Base-by-base conservation (phyloP, 1,140 invertebrate species). In the Laupala kohalensis region DNA sequence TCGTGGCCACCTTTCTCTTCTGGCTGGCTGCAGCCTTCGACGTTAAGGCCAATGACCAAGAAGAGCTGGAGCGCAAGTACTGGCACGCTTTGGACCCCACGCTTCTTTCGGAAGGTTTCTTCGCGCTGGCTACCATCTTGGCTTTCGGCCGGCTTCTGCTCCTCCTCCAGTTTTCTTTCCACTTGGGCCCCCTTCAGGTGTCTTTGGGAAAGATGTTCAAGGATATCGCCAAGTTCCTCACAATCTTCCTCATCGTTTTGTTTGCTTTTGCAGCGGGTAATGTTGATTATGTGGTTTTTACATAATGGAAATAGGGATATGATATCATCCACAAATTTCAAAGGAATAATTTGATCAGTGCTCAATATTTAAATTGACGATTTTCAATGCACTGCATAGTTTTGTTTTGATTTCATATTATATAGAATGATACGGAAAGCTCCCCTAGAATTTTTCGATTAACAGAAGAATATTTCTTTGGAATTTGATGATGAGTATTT, bases 21-120 rank as follows among this genome's bases (percentile, higher is more conserved):
- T 86, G 84, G 85, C 68, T 82, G 9, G 78, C 78, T 13, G 81
- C 85, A 0, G 80, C 80, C 13, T 66, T 82, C 4, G 82, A 85
- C 72, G 78, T 81, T 1, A 72, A 76, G 29, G 74, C 78, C 26
- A 81, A 81, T 72, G 79, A 80, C 37, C 78, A 82, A 26, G 72
- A 79, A 24, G 79, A 84, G 71, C 74, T 86, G 73, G 83, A 87
- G 75, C 79, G 89, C 62, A 87, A 89, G 75, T 85, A 87, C 73
- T 92, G 90, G 90, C 82, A 88, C 75, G 82, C 85, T 69, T 83
- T 86, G 70, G 89, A 92, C 78, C 88, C 90, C 5, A 86, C 88
- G 13, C 79, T 92, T 24, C 83, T 92, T 6, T 86, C 87, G 9
- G 90, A 92, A 79, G 88, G 88, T 23, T 82, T 89, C 25, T 91